Conservation (phyloP, 2,888 invertebrate species). For the Salticus scenicus region DNA sequence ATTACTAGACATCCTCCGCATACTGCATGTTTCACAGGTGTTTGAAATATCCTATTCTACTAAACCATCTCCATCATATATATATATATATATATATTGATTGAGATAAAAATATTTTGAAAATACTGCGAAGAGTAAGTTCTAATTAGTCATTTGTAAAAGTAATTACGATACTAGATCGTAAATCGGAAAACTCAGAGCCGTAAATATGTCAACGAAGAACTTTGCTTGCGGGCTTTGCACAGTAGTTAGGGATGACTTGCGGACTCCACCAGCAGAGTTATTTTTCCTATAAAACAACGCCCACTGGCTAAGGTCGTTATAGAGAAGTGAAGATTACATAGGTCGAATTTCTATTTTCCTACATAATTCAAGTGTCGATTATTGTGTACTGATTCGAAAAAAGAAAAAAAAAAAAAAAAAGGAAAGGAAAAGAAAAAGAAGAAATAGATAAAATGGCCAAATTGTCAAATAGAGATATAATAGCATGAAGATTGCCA, state of each 20-base stretch:
- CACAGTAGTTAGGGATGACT: not conserved
- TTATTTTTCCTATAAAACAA: slow-evolving; percentile 63
- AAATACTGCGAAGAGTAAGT: slow-evolving; percentile 21
- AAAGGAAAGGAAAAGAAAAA: too few species aligned
- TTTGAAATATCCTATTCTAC: slow-evolving; percentile 30
- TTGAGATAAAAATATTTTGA: not conserved
- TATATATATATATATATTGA: too few species aligned
- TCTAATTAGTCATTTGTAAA: slow-evolving; percentile 61
- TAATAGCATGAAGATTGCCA: too few species aligned
- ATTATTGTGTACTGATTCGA: too few species aligned
- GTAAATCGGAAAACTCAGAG: slow-evolving; percentile 32
- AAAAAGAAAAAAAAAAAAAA: too few species aligned
- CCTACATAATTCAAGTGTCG: too few species aligned
- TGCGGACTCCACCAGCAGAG: slow-evolving; percentile 45
- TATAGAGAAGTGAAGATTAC: too few species aligned
- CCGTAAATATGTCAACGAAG: slow-evolving; percentile 55
- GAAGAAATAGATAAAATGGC: too few species aligned
- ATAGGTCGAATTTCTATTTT: too few species aligned
- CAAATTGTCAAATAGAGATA: too few species aligned
- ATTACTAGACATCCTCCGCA: slow-evolving; percentile 50
- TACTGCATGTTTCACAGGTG: slow-evolving; percentile 51
- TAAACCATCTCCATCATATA: too few species aligned
- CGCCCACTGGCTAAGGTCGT: slow-evolving; percentile 39
- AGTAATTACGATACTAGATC: slow-evolving; percentile 40
- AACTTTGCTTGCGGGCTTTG: not conserved